phyloP scores from a whole-genome alignment of 2,113 vertebrate genomes.

The Lophura nycthemera region DNA sequence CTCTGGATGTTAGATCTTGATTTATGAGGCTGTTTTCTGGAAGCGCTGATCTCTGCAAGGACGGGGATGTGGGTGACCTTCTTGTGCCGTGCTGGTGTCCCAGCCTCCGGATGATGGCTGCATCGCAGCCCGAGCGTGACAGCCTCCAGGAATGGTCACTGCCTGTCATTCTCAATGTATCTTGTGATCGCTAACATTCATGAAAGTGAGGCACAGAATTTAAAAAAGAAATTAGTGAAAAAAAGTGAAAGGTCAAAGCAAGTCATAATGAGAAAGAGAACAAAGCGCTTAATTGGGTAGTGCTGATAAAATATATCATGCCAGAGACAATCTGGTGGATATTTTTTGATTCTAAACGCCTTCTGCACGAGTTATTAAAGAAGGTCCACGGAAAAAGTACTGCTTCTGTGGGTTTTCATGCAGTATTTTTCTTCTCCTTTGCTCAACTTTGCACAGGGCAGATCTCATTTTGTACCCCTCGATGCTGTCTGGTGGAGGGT shows the following conservation, averaged over 20 bases:
- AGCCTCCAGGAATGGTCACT: conserved; percentile 39
- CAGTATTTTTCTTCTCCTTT: neutral
- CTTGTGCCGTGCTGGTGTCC: neutral
- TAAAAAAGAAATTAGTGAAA: neutral
- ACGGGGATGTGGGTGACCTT: conserved; percentile 9
- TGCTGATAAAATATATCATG: neutral
- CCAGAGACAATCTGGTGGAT: neutral
- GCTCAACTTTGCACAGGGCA: neutral
- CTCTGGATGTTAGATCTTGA: neutral
- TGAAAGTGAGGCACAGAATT: neutral
- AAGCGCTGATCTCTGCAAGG: neutral
- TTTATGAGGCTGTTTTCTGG: neutral
- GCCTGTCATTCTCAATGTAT: conserved; percentile 23
- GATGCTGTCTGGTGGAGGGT: accelerated
- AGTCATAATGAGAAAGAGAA: neutral
- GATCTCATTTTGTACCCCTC: neutral
- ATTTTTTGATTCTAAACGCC: neutral
- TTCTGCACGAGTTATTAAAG: neutral
- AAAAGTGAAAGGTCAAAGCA: conserved; percentile 19
- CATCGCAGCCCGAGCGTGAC: conserved; percentile 16
- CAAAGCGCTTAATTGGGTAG: neutral
- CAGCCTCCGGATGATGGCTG: neutral
- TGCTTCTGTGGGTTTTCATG: neutral
- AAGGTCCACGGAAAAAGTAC: neutral
- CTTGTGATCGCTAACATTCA: neutral